A percentile compares a stretch with the other conserved stretches of the same genome.
Evolutionary conservation across 1,140 invertebrate species (phyloP).

Genomic region (Polyergus mexicanus): DNA sequence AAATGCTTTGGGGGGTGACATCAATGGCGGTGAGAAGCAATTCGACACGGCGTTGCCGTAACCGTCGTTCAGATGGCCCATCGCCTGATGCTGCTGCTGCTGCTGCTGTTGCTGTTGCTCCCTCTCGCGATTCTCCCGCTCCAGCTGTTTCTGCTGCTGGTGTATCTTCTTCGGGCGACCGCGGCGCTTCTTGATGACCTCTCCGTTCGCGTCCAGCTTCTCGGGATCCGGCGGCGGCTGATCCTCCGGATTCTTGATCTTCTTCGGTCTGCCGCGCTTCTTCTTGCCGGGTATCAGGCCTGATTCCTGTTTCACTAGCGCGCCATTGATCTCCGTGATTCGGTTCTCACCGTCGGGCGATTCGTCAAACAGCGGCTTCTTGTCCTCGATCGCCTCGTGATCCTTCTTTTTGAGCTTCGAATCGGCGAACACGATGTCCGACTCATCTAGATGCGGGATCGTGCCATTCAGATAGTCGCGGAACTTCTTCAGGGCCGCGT

Average conservation of each 20-base stretch:
- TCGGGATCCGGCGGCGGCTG: conserved; percentile 87
- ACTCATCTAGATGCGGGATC: conserved; percentile 95
- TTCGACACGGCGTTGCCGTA: conserved; percentile 84
- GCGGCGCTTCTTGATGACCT: conserved; percentile 93
- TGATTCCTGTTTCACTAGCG: conserved; percentile 87
- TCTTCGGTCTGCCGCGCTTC: conserved; percentile 95
- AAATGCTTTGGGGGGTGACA: conserved; percentile 84
- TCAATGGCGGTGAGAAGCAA: conserved; percentile 87
- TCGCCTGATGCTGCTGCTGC: conserved; percentile 78
- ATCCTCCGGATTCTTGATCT: conserved; percentile 91
- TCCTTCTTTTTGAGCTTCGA: conserved; percentile 90
- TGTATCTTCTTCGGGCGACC: conserved; percentile 94
- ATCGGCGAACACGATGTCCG: conserved; percentile 96
- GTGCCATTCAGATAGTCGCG: conserved; percentile 97
- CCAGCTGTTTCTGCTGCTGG: conserved; percentile 83
- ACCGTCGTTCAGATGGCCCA: conserved; percentile 78
- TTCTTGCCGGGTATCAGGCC: conserved; percentile 92
- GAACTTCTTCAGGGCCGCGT: conserved; percentile 97
- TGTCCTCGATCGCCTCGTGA: conserved; percentile 86
- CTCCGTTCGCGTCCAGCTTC: conserved; percentile 87
- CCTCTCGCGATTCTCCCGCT: conserved; percentile 81
- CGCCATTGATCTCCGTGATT: conserved; percentile 85
- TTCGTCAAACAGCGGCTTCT: conserved; percentile 86
- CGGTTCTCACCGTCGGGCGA: conserved; percentile 80
- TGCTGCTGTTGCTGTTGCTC: conserved; percentile 78